Evolutionary conservation across 2,113 vertebrate genomes (phyloP).

Genomic region (Oreochromis niloticus): DNA sequence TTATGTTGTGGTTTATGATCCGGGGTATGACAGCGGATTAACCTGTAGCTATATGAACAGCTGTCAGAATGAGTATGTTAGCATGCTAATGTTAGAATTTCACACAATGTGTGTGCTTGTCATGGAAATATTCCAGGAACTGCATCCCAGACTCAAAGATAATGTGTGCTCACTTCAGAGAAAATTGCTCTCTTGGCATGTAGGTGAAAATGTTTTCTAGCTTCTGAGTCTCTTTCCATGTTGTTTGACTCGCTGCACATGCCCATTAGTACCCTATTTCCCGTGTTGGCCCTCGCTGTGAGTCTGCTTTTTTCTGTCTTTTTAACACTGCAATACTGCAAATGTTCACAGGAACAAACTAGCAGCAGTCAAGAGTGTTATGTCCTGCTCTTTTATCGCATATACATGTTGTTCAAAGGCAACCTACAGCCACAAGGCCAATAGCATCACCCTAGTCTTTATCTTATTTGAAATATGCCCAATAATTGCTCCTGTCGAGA

Average conservation of each 20-base stretch:
- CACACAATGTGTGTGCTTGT: background rate
- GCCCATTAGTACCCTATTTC: background rate
- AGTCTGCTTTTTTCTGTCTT: background rate
- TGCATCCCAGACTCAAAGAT: background rate
- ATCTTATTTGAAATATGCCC: background rate
- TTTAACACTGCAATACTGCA: background rate
- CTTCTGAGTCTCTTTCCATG: background rate
- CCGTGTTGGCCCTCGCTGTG: rapidly evolving
- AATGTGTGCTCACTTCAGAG: background rate
- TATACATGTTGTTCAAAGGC: background rate
- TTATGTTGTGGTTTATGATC: background rate
- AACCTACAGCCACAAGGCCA: background rate
- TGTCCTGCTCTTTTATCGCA: background rate
- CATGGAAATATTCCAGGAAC: background rate
- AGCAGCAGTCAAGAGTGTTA: background rate
- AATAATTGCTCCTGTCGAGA: background rate
- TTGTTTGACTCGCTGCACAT: background rate
- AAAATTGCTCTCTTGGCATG: background rate
- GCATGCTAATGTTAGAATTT: background rate
- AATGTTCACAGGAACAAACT: background rate
- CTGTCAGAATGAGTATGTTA: background rate
- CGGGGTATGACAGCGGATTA: background rate
- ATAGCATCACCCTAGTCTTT: background rate
- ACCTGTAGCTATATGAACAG: background rate
- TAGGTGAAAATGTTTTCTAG: background rate